Percentiles rank a stretch among this genome's conserved stretches.
Evolutionary conservation across 2,888 invertebrate genomes (phyloP).

Genomic region (Synergus japonicus): DNA sequence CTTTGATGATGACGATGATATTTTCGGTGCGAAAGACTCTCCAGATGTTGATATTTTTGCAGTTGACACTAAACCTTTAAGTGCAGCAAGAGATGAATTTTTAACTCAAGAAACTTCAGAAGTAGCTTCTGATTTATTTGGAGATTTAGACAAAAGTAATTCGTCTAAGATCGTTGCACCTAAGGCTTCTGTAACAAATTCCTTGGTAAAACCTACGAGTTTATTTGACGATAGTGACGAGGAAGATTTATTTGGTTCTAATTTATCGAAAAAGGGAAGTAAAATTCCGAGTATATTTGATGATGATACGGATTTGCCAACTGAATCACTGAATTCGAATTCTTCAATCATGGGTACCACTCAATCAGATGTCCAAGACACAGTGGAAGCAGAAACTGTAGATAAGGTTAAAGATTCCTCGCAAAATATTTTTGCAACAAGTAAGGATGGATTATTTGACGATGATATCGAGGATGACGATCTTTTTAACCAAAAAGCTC

Average conservation of each 20-base stretch:
- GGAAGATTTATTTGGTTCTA: conserved; percentile 57
- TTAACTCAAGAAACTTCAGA: conserved; percentile 5
- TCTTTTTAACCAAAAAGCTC: conserved; percentile 59
- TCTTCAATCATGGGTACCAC: conserved; percentile 2
- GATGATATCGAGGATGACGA: conserved; percentile 62
- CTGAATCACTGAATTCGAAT: background rate
- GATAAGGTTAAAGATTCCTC: background rate
- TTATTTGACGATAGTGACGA: conserved; percentile 61
- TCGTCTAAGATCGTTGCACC: background rate
- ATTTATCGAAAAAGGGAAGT: conserved; percentile 39
- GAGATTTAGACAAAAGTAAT: conserved; percentile 19
- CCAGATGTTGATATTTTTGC: conserved; percentile 68
- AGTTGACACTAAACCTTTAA: background rate
- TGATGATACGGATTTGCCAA: conserved; percentile 27
- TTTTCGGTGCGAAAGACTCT: conserved; percentile 54
- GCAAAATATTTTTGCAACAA: background rate
- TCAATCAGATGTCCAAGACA: background rate
- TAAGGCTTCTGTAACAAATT: background rate
- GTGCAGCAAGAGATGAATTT: background rate
- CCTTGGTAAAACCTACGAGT: conserved; percentile 19
- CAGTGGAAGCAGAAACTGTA: background rate
- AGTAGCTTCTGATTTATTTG: conserved; percentile 25
- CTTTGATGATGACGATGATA: conserved; percentile 64
- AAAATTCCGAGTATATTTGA: conserved; percentile 18
- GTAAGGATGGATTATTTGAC: conserved; percentile 25